These are phyloP conservation scores for Cataglyphis altisquamis DNA, from an alignment of 2,888 invertebrate genomes.

Conservation along the genomic window DNA sequence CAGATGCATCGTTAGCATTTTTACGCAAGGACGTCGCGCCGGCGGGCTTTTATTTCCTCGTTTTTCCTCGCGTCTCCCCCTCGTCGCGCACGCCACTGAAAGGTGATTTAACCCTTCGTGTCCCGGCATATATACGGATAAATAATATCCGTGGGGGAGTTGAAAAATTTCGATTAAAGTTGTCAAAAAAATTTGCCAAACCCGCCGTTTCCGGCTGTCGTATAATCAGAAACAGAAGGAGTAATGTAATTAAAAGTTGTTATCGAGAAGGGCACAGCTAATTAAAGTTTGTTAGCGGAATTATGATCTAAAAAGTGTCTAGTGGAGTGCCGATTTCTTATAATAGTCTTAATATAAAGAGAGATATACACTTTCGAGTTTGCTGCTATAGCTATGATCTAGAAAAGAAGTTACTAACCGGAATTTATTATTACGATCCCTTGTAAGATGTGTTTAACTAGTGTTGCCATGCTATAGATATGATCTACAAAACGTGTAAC, in stretches of 20 bases:
- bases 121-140: neutral
- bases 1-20: slow-evolving; percentile 70
- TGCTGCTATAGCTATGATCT: neutral
- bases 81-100: slow-evolving; percentile 23
- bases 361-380: neutral
- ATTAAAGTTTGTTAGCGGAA: neutral
- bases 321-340: neutral
- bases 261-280: slow-evolving; percentile 19
- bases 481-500: slow-evolving; percentile 23
- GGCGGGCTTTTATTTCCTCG: slow-evolving; percentile 54
- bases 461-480: slow-evolving; percentile 9
- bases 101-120: slow-evolving; percentile 47
- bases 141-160: neutral
- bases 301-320: neutral
- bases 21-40: slow-evolving; percentile 66
- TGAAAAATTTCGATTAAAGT: neutral
- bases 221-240: slow-evolving; percentile 1
- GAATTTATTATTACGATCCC: slow-evolving; percentile 5
- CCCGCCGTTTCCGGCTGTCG: neutral
- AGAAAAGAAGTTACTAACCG: slow-evolving; percentile 6
- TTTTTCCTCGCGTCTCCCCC: slow-evolving; percentile 21
- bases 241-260: neutral
- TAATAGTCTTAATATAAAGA: slow-evolving; percentile 8
- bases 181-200: neutral
- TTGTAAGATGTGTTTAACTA: neutral